These are phyloP conservation scores for Nomada fucata DNA, from an alignment of 2,888 invertebrate species.

Conservation along the genomic window DNA sequence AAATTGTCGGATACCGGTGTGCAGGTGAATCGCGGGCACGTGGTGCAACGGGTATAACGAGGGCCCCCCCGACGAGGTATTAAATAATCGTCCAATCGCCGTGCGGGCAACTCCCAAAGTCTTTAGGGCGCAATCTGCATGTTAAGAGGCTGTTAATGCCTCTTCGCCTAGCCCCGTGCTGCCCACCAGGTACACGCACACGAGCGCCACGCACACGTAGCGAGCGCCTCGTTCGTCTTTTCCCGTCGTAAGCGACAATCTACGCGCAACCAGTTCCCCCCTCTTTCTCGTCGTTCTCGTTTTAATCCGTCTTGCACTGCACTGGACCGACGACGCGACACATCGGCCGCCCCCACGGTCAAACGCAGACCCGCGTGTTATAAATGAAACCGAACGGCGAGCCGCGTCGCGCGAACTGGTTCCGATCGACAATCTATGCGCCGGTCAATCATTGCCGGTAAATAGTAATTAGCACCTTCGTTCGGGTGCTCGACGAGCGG, in stretches of 20 bases:
- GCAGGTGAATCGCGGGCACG: slow-evolving; percentile 52
- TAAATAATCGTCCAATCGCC: slow-evolving; percentile 83
- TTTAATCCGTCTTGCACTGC: slow-evolving; percentile 13
- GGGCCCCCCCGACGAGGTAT: slow-evolving; percentile 72
- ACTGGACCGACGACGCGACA: not conserved
- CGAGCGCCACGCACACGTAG: not conserved
- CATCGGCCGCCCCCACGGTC: slow-evolving; percentile 36
- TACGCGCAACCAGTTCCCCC: slow-evolving; percentile 41
- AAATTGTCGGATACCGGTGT: slow-evolving; percentile 34
- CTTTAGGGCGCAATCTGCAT: slow-evolving; percentile 83
- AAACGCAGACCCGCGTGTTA: slow-evolving; percentile 12
- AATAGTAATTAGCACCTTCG: slow-evolving; percentile 72
- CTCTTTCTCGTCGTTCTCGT: slow-evolving; percentile 51
- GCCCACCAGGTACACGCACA: slow-evolving; percentile 51
- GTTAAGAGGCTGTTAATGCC: slow-evolving; percentile 83
- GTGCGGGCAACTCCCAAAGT: slow-evolving; percentile 81
- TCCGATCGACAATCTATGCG: slow-evolving; percentile 67
- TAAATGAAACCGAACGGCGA: slow-evolving; percentile 46
- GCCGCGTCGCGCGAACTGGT: slow-evolving; percentile 65
- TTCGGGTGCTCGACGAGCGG: not conserved
- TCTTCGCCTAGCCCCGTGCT: slow-evolving; percentile 80
- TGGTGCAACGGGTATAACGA: slow-evolving; percentile 59
- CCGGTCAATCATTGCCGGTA: slow-evolving; percentile 68
- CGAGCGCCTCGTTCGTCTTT: slow-evolving; percentile 7
- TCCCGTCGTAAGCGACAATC: slow-evolving; percentile 31